phyloP scores from a whole-genome alignment of 1,140 invertebrate genomes.

The Aphis craccivora region DNA sequence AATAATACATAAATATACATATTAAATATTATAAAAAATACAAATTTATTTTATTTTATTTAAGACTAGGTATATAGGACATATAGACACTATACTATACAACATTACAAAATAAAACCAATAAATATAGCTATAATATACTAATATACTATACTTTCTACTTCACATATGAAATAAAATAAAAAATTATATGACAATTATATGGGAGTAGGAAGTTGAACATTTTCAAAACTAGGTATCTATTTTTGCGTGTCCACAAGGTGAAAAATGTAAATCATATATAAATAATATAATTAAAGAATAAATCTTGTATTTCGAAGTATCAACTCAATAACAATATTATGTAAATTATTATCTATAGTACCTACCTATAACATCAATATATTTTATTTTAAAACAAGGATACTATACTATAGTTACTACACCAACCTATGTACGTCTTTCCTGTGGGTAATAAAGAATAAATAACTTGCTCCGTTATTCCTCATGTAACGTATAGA shows the following conservation, averaged over 20 bases:
- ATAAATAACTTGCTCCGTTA: neutral
- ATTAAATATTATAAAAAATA: neutral
- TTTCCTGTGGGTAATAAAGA: neutral
- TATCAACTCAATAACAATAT: neutral
- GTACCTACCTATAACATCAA: neutral
- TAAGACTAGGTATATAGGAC: neutral
- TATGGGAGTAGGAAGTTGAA: neutral
- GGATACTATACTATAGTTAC: neutral
- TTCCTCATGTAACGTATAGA: neutral
- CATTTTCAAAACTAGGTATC: neutral
- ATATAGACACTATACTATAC: too few species aligned
- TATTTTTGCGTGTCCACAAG: too few species aligned
- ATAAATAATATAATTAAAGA: too few species aligned
- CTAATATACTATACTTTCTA: neutral
- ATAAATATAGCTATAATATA: neutral
- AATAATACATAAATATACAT: neutral
- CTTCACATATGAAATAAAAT: neutral
- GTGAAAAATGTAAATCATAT: too few species aligned
- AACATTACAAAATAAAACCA: neutral
- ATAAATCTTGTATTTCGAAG: too few species aligned
- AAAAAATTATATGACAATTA: neutral
- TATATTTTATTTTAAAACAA: neutral
- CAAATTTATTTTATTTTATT: neutral
- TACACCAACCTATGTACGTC: neutral
- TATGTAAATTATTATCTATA: neutral